A percentile compares a stretch with the other conserved stretches of the same genome.
Conservation (phyloP, 2,888 invertebrate genomes). For the Ptychoptera albimana region DNA sequence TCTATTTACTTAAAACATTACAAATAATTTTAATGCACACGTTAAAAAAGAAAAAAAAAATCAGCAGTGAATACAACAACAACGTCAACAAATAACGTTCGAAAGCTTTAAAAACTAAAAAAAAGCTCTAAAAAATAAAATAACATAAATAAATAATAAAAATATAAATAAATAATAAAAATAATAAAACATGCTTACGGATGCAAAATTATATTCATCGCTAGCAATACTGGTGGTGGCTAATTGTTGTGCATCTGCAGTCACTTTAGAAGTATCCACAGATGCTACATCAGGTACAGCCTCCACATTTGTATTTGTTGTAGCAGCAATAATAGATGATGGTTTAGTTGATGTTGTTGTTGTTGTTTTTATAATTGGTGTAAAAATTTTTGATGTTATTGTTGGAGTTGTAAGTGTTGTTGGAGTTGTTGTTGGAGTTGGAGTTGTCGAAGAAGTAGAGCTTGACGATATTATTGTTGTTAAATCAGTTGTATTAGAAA, state of each 20-base stretch:
- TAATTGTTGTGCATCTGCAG: conserved; percentile 34
- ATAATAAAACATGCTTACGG: conserved; percentile 26
- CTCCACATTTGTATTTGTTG: conserved; percentile 14
- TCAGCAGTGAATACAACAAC: conserved; percentile 12
- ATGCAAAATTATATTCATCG: conserved; percentile 29
- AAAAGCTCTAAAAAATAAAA: conserved; percentile 9
- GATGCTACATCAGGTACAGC: conserved; percentile 23
- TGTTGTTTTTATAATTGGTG: conserved; percentile 4
- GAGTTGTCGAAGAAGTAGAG: conserved; percentile 8
- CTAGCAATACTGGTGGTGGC: conserved; percentile 36
- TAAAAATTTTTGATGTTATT: conserved; percentile 4
- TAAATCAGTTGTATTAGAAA: conserved; percentile 22
- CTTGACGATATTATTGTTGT: conserved; percentile 12
- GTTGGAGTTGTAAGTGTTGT: conserved; percentile 12
- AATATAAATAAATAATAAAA: conserved; percentile 13
- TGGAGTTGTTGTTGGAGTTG: conserved; percentile 11
- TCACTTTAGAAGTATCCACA: conserved; percentile 33
- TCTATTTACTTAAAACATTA: conserved; percentile 7
- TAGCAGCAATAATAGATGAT: conserved; percentile 4
- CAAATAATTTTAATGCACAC: conserved; percentile 3
- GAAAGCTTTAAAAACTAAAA: conserved; percentile 8
- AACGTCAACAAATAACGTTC: conserved; percentile 26
- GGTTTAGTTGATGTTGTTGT: conserved; percentile 8
- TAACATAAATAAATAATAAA: conserved; percentile 12
- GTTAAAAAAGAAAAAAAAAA: conserved; percentile 9